Evolutionary conservation across 2,797 vertebrate genomes (phyloP), one percentile per base, ranked within the genome.

Genomic region (Hippoglossus hippoglossus): DNA sequence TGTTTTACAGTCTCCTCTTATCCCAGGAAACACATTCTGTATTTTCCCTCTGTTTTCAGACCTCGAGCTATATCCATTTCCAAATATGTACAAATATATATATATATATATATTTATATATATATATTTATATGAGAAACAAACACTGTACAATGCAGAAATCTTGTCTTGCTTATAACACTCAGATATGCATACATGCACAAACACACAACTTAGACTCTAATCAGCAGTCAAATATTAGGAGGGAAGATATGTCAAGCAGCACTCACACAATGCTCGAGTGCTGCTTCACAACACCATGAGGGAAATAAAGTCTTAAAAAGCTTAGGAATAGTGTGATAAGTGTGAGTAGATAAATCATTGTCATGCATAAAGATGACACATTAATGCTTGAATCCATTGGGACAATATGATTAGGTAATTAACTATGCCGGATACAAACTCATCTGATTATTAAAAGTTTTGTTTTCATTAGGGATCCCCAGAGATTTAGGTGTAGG

Each of bases 341-440:
- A 67, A 67, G 64, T 74, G 71, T 55, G 58, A 70, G 75, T 31
- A 72, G 67, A 88, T 82, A 78, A 82, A 85, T 82, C 83, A 82
- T 63, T 82, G 78, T 77, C 84, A 65, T 67, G 63, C 78, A 83
- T 87, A 79, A 85, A 74, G 56, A 82, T 82, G 82, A 86, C 79
- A 76, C 62, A 87, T 90, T 82, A 69, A 70, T 44, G 59, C 54
- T 73, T 28, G 44, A 87, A 84, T 86, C 87, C 75, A 56, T 55
- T 1, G 77, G 82, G 77, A 90, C 77, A 76, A 70, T 69, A 84
- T 87, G 83, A 92, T 87, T 84, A 87, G 64, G 75, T 67, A 84
- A 83, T 90, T 89, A 90, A 69, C 67, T 64, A 75, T 46, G 74
- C 73, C 5, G 31, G 80, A 78, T 86, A 71, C 65, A 65, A 49